Conservation (phyloP, 2,113 vertebrate genomes). For the Aptenodytes patagonicus region DNA sequence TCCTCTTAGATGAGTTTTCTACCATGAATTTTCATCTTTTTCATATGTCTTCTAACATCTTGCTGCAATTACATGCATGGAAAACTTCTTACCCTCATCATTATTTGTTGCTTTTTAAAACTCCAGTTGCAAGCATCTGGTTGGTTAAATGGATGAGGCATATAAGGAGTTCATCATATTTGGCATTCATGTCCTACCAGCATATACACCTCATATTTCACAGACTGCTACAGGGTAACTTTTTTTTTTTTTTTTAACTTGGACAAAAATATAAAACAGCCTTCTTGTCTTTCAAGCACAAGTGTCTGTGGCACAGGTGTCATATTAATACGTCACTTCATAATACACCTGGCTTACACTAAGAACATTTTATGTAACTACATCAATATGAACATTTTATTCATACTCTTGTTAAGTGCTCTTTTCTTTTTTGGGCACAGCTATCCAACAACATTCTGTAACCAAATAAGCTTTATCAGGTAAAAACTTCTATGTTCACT, state of each 20-base stretch:
- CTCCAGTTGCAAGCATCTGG: background rate
- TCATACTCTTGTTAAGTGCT: background rate
- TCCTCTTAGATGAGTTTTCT: background rate
- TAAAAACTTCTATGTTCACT: background rate
- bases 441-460: background rate
- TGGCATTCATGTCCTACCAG: background rate
- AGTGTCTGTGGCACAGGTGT: background rate
- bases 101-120: background rate
- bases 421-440: background rate
- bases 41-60: background rate
- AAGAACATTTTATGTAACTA: background rate
- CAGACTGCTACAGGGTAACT: background rate
- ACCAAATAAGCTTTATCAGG: background rate
- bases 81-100: background rate
- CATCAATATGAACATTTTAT: background rate
- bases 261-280: background rate
- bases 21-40: background rate
- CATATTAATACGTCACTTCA: background rate
- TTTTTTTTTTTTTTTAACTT: background rate
- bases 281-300: background rate
- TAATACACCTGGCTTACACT: background rate
- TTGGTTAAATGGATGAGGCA: background rate
- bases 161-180: background rate
- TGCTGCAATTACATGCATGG: background rate
- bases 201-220: background rate